Evolutionary conservation across 1,140 invertebrate species (phyloP).

Genomic region (Homalodisca vitripennis): DNA sequence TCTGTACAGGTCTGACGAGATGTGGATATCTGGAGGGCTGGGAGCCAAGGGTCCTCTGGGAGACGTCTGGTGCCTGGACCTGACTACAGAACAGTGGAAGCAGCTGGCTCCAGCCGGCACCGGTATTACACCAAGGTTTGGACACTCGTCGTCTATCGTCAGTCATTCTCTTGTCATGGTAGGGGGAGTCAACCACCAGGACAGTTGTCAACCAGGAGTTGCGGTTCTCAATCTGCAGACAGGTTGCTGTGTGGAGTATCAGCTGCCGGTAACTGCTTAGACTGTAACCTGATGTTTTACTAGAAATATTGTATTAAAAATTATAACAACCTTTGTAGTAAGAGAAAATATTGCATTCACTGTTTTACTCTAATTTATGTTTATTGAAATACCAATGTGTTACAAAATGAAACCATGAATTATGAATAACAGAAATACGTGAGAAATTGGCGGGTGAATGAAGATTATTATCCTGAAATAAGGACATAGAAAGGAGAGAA

Average conservation of each 20-base stretch:
- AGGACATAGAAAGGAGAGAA: too few species aligned
- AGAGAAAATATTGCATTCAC: too few species aligned
- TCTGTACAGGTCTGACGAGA: slow-evolving; percentile 20
- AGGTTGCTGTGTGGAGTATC: slow-evolving; percentile 44
- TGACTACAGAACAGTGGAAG: slow-evolving; percentile 41
- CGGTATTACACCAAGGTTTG: slow-evolving; percentile 41
- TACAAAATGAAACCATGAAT: too few species aligned
- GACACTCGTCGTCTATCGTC: slow-evolving; percentile 47
- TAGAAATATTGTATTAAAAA: too few species aligned
- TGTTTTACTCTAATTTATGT: too few species aligned
- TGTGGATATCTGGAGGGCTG: slow-evolving; percentile 50
- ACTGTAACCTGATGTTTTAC: too few species aligned
- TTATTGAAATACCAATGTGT: too few species aligned
- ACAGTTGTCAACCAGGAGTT: slow-evolving; percentile 46
- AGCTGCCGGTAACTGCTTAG: slow-evolving; percentile 47
- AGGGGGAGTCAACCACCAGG: slow-evolving; percentile 45
- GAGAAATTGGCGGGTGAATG: too few species aligned
- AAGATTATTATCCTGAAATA: too few species aligned
- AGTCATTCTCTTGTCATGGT: slow-evolving; percentile 47
- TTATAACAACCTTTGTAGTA: too few species aligned
- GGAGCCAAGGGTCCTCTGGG: slow-evolving; percentile 41
- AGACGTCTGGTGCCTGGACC: slow-evolving; percentile 45
- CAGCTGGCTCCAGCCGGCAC: slow-evolving; percentile 22
- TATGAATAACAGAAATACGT: too few species aligned
- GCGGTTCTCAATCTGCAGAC: slow-evolving; percentile 48